A percentile compares a stretch with the other conserved stretches of the same genome.
Conservation (phyloP, 2,888 invertebrate species). For the Entomobrya multifasciata region DNA sequence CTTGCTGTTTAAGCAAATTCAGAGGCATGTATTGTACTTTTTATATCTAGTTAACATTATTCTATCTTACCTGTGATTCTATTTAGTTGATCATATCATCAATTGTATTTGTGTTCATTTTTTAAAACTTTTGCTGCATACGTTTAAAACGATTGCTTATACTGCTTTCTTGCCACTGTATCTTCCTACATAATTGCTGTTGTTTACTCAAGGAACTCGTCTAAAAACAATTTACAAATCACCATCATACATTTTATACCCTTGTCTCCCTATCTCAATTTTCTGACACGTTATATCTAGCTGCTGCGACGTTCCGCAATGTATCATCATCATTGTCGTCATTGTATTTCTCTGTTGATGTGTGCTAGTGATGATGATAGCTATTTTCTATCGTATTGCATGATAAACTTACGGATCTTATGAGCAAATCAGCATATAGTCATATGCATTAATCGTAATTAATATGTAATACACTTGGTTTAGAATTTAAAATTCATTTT, state of each 20-base stretch:
- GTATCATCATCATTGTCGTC: conserved; percentile 68
- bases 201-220: conserved; percentile 68
- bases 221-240: conserved; percentile 65
- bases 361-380: conserved; percentile 21
- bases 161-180: conserved; percentile 50
- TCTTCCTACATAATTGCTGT: conserved; percentile 39
- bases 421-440: conserved; percentile 34
- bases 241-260: conserved; percentile 55
- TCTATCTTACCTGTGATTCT: not conserved
- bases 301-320: conserved; percentile 52
- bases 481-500: too few relatives aligned
- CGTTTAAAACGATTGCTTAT: not conserved
- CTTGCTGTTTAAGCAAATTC: conserved; percentile 6
- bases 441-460: not conserved
- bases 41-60: too few relatives aligned
- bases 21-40: conserved; percentile 19
- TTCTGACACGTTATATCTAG: conserved; percentile 59
- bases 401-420: conserved; percentile 1
- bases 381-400: conserved; percentile 40
- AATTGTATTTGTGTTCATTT: conserved; percentile 51
- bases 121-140: conserved; percentile 28
- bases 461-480: too few relatives aligned
- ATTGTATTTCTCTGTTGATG: conserved; percentile 39
- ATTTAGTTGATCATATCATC: conserved; percentile 4
- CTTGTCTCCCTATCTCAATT: conserved; percentile 15